Conservation (phyloP, 2,113 vertebrate genomes). For the Rhineura floridana region DNA sequence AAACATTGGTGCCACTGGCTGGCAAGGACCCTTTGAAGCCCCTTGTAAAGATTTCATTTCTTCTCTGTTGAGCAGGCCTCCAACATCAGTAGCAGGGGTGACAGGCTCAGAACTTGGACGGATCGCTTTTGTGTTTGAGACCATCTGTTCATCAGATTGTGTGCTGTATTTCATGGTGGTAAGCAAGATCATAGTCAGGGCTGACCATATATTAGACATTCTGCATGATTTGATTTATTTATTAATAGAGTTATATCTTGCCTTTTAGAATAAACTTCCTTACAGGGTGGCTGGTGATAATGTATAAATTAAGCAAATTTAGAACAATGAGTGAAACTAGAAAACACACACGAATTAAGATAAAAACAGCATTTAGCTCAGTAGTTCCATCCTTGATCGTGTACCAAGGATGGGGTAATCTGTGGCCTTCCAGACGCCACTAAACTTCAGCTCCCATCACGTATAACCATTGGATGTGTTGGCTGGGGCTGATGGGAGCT, state of each 20-base stretch:
- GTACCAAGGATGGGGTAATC: no score
- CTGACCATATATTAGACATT: slow-evolving; percentile 2
- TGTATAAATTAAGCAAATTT: no score
- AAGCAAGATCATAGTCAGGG: slow-evolving; percentile 66
- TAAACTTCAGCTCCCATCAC: no score
- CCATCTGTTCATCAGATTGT: slow-evolving; percentile 87
- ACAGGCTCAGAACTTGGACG: slow-evolving; percentile 87
- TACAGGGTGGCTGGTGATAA: no score
- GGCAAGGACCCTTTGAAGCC: slow-evolving; percentile 34
- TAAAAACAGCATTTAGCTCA: slow-evolving; percentile 19
- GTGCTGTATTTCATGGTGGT: slow-evolving; percentile 99
- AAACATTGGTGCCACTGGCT: no score
- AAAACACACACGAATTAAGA: no score
- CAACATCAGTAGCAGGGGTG: slow-evolving; percentile 85
- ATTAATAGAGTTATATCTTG: no score
- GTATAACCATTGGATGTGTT: no score
- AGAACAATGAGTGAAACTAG: no score
- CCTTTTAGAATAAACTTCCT: no score
- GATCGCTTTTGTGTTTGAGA: slow-evolving; percentile 96
- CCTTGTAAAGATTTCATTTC: slow-evolving; percentile 37
- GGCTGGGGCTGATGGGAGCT: no score
- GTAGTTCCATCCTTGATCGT: neutral
- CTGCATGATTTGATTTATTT: neutral
- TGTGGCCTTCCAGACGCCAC: no score
- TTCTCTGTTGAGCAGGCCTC: slow-evolving; percentile 80